These are phyloP conservation scores for Piaya cayana DNA, from an alignment of 2,113 vertebrate genomes.

Conservation along the genomic window DNA sequence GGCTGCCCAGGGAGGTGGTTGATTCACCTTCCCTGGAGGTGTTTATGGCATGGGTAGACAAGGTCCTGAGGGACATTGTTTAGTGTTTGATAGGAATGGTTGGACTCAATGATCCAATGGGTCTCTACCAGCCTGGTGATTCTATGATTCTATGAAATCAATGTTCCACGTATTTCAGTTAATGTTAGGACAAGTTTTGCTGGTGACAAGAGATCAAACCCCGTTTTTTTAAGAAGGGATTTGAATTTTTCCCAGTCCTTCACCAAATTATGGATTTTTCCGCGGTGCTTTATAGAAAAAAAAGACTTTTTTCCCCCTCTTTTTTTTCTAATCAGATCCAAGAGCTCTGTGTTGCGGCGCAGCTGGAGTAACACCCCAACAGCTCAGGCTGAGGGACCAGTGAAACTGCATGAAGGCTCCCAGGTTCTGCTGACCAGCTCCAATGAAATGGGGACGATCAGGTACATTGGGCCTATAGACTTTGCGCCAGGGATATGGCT, in stretches of 20 bases:
- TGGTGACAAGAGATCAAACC: neutral
- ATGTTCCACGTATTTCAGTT: neutral
- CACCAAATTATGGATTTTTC: neutral
- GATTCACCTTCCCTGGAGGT: no score
- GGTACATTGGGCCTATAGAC: conserved; percentile 89
- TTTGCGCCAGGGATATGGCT: conserved; percentile 93
- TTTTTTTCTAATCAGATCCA: conserved; percentile 66
- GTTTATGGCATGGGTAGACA: no score
- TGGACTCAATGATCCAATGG: no score
- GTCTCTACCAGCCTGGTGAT: no score
- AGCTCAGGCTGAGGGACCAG: conserved; percentile 13
- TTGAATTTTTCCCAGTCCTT: neutral
- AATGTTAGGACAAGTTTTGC: neutral
- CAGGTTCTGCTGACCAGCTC: conserved; percentile 93
- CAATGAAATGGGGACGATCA: conserved; percentile 90
- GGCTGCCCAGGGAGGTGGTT: no score
- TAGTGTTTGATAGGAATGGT: no score
- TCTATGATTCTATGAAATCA: no score
- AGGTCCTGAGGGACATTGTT: no score
- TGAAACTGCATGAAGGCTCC: conserved; percentile 86
- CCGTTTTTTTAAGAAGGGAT: neutral
- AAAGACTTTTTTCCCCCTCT: no score
- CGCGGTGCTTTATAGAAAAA: neutral
- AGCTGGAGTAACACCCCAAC: conserved; percentile 79
- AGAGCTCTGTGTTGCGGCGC: conserved; percentile 74